Percentiles rank a stretch among this genome's conserved stretches.
phyloP scores from a whole-genome alignment of 2,888 invertebrate species.

The Pomacea canaliculata region DNA sequence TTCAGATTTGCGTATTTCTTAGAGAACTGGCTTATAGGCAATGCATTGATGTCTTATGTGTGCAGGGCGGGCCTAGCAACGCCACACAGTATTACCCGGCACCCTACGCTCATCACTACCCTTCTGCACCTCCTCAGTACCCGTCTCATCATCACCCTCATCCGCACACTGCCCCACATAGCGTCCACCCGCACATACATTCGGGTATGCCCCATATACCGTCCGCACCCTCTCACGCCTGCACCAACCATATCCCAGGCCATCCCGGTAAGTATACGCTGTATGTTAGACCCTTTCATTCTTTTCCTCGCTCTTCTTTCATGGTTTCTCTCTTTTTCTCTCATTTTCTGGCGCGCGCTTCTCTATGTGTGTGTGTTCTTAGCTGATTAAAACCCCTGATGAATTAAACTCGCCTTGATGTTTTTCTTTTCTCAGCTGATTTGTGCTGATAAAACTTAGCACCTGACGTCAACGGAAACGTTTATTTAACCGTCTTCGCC shows the following conservation, averaged over 20 bases:
- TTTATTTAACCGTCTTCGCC: too few species aligned
- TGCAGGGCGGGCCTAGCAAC: constrained; percentile 62
- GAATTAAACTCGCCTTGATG: too few species aligned
- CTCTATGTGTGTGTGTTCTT: neutral
- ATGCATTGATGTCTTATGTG: constrained; percentile 6
- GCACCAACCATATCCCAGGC: constrained; percentile 47
- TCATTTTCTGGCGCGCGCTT: neutral
- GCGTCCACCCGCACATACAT: constrained; percentile 72
- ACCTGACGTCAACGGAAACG: too few species aligned
- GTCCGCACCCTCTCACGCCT: constrained; percentile 48
- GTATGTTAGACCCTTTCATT: neutral
- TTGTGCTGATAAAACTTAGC: too few species aligned
- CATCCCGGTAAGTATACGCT: constrained; percentile 35
- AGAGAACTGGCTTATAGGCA: too few species aligned
- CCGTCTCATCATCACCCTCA: constrained; percentile 51
- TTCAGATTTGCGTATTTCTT: too few species aligned
- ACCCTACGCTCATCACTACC: constrained; percentile 73
- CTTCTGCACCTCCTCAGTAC: constrained; percentile 50
- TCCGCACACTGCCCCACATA: constrained; percentile 58
- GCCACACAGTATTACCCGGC: constrained; percentile 76
- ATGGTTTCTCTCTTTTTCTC: constrained; percentile 7
- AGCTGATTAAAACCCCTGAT: neutral
- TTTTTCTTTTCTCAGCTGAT: too few species aligned
- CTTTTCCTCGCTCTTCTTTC: neutral
- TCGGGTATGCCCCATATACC: constrained; percentile 74